Evolutionary conservation across 1,140 invertebrate species (phyloP), one percentile per base, ranked within the genome.

Genomic region (Drosophila sechellia): DNA sequence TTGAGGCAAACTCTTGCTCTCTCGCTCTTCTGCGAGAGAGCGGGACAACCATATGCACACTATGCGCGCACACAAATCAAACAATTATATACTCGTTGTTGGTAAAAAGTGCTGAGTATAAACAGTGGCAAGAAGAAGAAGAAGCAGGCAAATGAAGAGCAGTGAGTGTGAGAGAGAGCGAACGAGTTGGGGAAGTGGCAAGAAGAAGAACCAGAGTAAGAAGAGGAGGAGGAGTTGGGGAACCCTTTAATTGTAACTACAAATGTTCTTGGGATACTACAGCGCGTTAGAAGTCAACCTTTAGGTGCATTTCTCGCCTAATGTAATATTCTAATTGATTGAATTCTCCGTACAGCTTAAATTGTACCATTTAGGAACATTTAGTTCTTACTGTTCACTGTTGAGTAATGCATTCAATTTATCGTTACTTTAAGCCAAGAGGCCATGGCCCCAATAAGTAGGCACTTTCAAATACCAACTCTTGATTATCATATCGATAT

Each of bases 41-140:
- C 42, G 73, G 42, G 84, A 89, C 35, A 25, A 52, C 81, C 31
- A 17, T 54, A 64, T 12, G 22, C 20, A 12, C 50, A 45, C n/a
- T 40, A 37, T 42, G 50, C 52, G 77, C 86, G 68, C 75, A 72
- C 86, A 85, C 81, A 86, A 70, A 61, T 77, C 85, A 77, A 77
- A 77, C 64, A 84, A 89, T 84, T 81, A 87, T 59, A 77, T 69
- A 69, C 69, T 72, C 68, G 64, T 69, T 31, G 31, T 31, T 71
- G 52, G 42, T 8, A 20, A 45, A 20, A 45, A 20, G 42, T 17
- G 17, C 42, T 20, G 20, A 45, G 42, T 65, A 46, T 68, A 68
- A 68, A 52, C 64, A 73, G 37, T 27, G 42, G 48, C 53, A 52
- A 60, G 42, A 71, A 71, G 78, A 66, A 77, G 83, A 78, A 71